Evolutionary conservation across 2,797 vertebrate genomes (phyloP).

Genomic region (Streptopelia turtur): DNA sequence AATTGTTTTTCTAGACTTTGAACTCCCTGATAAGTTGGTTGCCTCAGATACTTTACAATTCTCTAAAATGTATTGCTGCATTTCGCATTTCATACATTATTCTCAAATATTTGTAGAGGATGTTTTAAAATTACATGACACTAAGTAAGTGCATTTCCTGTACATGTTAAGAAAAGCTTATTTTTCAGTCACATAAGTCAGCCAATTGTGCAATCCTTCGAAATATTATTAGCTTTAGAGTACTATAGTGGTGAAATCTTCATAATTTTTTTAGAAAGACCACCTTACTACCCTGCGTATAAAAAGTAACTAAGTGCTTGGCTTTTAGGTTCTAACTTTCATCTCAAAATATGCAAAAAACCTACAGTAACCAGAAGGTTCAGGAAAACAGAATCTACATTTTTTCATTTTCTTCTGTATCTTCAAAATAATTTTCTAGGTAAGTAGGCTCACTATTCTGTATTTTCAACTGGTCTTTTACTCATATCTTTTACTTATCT

Average conservation of each 20-base stretch:
- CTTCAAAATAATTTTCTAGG: background rate
- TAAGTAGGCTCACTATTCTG: background rate
- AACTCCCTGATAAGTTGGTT: constrained; percentile 10
- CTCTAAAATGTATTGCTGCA: background rate
- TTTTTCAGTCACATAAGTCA: background rate
- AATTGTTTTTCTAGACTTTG: constrained; percentile 20
- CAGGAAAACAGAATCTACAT: background rate
- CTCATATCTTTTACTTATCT: background rate
- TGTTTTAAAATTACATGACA: background rate
- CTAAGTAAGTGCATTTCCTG: background rate
- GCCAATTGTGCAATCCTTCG: background rate
- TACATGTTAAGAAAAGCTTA: background rate
- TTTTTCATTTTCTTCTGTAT: background rate
- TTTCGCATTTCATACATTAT: background rate
- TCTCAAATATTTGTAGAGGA: background rate
- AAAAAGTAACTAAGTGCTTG: background rate
- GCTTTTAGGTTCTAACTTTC: background rate
- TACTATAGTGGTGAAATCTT: background rate
- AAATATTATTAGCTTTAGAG: background rate
- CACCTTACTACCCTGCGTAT: background rate
- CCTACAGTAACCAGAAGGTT: background rate
- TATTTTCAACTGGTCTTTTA: background rate
- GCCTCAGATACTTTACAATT: background rate
- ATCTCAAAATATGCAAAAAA: background rate
- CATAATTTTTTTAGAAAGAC: background rate